Evolutionary conservation across 2,888 invertebrate genomes (phyloP).

Genomic region (Nomada ruficornis): DNA sequence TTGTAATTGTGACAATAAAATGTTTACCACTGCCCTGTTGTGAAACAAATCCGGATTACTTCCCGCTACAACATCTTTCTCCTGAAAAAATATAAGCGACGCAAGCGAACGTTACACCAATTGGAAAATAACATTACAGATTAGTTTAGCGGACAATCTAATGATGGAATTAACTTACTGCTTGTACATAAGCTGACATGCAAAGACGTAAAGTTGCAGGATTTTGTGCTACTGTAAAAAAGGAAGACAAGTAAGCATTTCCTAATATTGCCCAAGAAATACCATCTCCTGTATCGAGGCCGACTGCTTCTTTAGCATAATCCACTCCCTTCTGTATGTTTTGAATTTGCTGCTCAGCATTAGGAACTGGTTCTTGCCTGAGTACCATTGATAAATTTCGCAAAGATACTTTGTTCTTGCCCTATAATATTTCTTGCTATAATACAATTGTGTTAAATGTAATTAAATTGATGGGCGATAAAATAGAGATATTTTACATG

Average conservation of each 20-base stretch:
- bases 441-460: neutral
- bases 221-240: constrained; percentile 91
- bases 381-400: constrained; percentile 93
- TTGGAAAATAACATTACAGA: neutral
- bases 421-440: constrained; percentile 83
- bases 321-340: constrained; percentile 90
- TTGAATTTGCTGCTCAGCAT: constrained; percentile 85
- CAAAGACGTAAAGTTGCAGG: constrained; percentile 89
- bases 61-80: constrained; percentile 89
- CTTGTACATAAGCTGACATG: constrained; percentile 92
- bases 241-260: constrained; percentile 93
- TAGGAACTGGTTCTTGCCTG: constrained; percentile 87
- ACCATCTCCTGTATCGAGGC: constrained; percentile 91
- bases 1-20: constrained; percentile 24
- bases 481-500: constrained; percentile 85
- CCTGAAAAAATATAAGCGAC: constrained; percentile 83
- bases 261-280: constrained; percentile 93
- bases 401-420: constrained; percentile 90
- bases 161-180: constrained; percentile 85
- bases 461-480: neutral
- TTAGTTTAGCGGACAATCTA: neutral
- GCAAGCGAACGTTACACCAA: neutral
- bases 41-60: constrained; percentile 93
- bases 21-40: constrained; percentile 92
- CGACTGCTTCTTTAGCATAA: constrained; percentile 93